Evolutionary conservation across 2,797 vertebrate species (phyloP), one percentile per base, ranked within the genome.

Genomic region (Acipenser ruthenus): DNA sequence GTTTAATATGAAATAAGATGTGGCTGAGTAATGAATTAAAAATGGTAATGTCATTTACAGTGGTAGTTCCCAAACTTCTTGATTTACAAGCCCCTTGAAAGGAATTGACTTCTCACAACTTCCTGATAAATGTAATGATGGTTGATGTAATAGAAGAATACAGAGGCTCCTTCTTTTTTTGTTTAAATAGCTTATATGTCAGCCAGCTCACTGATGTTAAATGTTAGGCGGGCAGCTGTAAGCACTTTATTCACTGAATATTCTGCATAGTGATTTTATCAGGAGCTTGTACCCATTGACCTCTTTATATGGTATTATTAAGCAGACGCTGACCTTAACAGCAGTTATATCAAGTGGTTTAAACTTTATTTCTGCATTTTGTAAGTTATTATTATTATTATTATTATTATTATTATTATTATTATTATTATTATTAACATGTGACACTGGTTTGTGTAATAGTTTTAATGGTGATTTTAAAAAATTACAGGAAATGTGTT

Each of bases 21-120:
- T 3, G 8, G 37, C 56, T 60, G 63, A 70, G 61, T 64, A 70
- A 65, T 67, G 63, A 69, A 65, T 52, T 63, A 73, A 62, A 66
- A 59, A 69, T 82, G 81, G 75, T 80, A 82, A 86, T 83, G 77
- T 77, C 72, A 77, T 84, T 78, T 83, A 69, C 72, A 71, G 72
- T 65, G 23, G 66, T 63, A 65, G 72, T 72, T 66, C 52, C 67
- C 60, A 69, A 64, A 65, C 60, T 52, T 67, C 61, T 69, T 83
- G 79, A 88, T 86, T 87, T 86, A 85, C 80, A 81, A 74, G 68
- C 64, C 67, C 58, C 48, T 70, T 70, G 66, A 76, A 76, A 62
- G 70, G 79, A 78, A 60, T 75, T 77, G 84, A 85, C 83, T 83
- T 71, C 81, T 81, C 78, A 82, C 63, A 62, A 71, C 65, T 75